Evolutionary conservation across 2,113 vertebrate genomes (phyloP).

Genomic region (Scopus umbretta): DNA sequence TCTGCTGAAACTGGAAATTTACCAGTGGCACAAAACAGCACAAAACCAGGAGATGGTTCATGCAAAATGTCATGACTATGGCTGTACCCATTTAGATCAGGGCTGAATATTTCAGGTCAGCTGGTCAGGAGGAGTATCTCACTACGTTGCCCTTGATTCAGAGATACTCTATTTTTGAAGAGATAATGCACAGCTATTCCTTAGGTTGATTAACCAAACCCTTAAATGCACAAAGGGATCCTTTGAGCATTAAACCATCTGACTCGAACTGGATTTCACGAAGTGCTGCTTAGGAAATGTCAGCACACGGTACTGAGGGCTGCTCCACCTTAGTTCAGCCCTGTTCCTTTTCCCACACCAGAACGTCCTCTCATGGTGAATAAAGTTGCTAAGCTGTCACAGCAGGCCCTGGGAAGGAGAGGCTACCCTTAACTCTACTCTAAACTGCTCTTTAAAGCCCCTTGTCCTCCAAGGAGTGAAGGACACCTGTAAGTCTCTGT

Average conservation of each 20-base stretch:
- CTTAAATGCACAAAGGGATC: neutral
- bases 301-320: neutral
- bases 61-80: rapidly evolving
- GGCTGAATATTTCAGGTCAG: neutral
- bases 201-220: neutral
- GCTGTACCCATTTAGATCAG: neutral
- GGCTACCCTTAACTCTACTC: too few species aligned
- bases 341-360: too few species aligned
- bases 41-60: neutral
- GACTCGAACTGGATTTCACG: neutral
- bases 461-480: too few species aligned
- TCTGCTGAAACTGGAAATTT: neutral
- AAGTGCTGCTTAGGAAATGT: neutral
- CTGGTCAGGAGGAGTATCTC: neutral
- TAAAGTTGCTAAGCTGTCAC: too few species aligned
- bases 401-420: too few species aligned
- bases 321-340: too few species aligned
- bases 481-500: too few species aligned
- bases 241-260: neutral
- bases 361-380: too few species aligned
- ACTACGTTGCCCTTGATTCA: neutral
- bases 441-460: too few species aligned
- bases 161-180: neutral
- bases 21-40: neutral
- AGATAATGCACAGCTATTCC: neutral